phyloP scores from a whole-genome alignment of 2,888 invertebrate genomes.

The Ophion costatus region DNA sequence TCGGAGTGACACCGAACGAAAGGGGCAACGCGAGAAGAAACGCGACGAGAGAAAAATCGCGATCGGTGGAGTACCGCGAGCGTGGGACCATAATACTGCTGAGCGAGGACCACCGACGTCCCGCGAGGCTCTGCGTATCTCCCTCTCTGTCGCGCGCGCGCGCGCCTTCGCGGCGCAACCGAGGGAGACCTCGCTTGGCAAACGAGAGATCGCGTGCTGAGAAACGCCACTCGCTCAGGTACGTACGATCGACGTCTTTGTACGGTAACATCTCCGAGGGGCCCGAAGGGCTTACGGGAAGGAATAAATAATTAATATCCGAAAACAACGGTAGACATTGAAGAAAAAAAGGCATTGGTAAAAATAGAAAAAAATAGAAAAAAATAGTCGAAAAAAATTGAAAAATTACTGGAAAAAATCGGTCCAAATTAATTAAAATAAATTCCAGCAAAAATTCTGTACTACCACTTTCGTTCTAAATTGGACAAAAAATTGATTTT shows the following conservation, averaged over 20 bases:
- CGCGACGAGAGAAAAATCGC: conserved; percentile 23
- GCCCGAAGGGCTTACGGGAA: not conserved
- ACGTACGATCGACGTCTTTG: conserved; percentile 59
- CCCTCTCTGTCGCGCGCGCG: conserved; percentile 9
- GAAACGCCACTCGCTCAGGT: conserved; percentile 66
- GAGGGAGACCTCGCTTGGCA: conserved; percentile 15
- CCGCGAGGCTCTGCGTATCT: conserved; percentile 72
- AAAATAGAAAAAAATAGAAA: no score
- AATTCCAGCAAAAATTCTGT: no score
- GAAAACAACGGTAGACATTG: not conserved
- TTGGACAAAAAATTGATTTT: no score
- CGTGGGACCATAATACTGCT: conserved; percentile 67
- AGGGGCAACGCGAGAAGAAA: conserved; percentile 5
- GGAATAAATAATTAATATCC: not conserved
- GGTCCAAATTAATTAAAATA: not conserved
- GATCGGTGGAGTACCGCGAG: conserved; percentile 50
- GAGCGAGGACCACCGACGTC: conserved; percentile 72
- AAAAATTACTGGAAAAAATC: not conserved
- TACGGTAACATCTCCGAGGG: not conserved
- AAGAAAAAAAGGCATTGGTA: not conserved
- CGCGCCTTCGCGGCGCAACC: conserved; percentile 54
- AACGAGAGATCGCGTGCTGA: conserved; percentile 62
- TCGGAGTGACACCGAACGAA: conserved; percentile 16
- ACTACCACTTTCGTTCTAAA: no score
- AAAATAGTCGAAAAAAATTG: no score